Evolutionary conservation across 35 echinoderm and acorn worm species (phyloP).

Genomic region (Chiridota heheva): DNA sequence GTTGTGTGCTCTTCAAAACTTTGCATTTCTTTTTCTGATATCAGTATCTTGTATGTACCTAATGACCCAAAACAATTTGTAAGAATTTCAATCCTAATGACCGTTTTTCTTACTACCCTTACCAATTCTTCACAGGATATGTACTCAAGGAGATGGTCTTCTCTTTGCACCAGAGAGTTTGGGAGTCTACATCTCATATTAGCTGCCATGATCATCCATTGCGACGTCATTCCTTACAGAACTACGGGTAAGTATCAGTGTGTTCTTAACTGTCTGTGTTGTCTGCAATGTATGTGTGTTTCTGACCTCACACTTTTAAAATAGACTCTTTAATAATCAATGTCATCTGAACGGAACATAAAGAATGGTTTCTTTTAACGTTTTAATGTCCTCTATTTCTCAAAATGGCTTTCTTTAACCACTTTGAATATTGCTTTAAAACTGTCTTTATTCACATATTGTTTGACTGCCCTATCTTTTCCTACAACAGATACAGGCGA

Average conservation of each 20-base stretch:
- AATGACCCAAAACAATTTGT: neutral
- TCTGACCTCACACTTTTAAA: neutral
- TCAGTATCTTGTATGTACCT: neutral
- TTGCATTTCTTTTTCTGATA: neutral
- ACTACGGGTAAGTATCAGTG: conserved; percentile 56
- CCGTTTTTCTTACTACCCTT: too few relatives aligned
- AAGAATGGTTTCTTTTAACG: too few relatives aligned
- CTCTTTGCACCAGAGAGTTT: conserved; percentile 93
- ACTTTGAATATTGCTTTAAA: too few relatives aligned
- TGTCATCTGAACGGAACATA: too few relatives aligned
- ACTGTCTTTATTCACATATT: too few relatives aligned
- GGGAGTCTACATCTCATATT: conserved; percentile 70
- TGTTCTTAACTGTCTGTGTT: neutral
- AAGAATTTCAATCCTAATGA: neutral
- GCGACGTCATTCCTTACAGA: conserved; percentile 62
- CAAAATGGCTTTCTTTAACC: too few relatives aligned
- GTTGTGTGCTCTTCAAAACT: too few relatives aligned
- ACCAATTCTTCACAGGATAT: conserved; percentile 70
- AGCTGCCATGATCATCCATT: conserved; percentile 81
- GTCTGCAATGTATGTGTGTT: neutral
- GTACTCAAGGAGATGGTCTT: conserved; percentile 77
- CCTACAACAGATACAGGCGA: conserved; percentile 53
- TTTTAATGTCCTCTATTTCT: too few relatives aligned
- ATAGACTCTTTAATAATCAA: too few relatives aligned
- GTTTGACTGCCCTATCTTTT: too few relatives aligned